These are phyloP conservation scores for Hirtodrosophila cameraria DNA, from an alignment of 2,888 invertebrate genomes.

Conservation along the genomic window DNA sequence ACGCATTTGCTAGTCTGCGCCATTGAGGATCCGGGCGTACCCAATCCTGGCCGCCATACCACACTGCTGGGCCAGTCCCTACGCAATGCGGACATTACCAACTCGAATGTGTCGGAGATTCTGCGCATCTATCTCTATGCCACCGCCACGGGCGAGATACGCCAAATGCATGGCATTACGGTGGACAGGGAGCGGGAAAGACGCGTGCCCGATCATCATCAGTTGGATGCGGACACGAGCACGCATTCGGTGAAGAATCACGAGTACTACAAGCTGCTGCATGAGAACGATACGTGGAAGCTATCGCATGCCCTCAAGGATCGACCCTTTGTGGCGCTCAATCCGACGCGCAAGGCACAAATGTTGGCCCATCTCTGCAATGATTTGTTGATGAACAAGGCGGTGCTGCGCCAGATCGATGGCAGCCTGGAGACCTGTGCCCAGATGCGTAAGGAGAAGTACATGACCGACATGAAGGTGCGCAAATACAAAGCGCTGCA, in stretches of 20 bases:
- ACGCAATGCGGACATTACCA: constrained; percentile 94
- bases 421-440: constrained; percentile 93
- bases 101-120: constrained; percentile 95
- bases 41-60: constrained; percentile 94
- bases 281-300: constrained; percentile 91
- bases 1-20: constrained; percentile 95
- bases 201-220: constrained; percentile 92
- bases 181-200: constrained; percentile 92
- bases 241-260: constrained; percentile 90
- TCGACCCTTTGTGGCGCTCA: constrained; percentile 93
- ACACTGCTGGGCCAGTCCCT: constrained; percentile 96
- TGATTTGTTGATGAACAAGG: constrained; percentile 96
- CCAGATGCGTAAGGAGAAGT: constrained; percentile 94
- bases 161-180: constrained; percentile 91
- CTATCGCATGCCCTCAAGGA: constrained; percentile 91
- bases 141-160: constrained; percentile 93
- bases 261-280: constrained; percentile 91
- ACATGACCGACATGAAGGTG: constrained; percentile 96
- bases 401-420: constrained; percentile 95
- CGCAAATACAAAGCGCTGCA: constrained; percentile 91
- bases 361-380: constrained; percentile 96
- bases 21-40: constrained; percentile 96
- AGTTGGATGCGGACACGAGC: constrained; percentile 88
- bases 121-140: constrained; percentile 95
- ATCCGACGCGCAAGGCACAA: constrained; percentile 93